These are phyloP conservation scores for Hymenochirus boettgeri DNA, from an alignment of 2,113 vertebrate genomes.

Conservation along the genomic window DNA sequence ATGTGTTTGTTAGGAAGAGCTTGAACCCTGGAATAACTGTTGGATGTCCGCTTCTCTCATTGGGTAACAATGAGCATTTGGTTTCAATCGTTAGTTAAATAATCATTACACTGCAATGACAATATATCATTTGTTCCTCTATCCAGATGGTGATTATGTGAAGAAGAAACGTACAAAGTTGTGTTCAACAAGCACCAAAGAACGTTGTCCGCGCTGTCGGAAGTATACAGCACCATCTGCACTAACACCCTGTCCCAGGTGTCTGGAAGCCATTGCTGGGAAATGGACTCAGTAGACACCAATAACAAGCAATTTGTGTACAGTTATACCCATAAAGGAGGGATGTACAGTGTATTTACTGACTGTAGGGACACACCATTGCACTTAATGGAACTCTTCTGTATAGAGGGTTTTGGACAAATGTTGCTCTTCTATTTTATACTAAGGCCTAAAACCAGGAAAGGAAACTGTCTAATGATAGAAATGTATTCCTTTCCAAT, in stretches of 20 bases:
- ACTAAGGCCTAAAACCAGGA: not conserved
- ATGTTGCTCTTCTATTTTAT: not conserved
- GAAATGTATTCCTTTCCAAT: not conserved
- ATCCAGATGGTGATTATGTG: conserved; percentile 75
- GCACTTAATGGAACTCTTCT: not conserved
- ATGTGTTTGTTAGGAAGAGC: too few relatives aligned
- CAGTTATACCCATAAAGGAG: not conserved
- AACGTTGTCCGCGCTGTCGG: conserved; percentile 83
- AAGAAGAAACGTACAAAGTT: conserved; percentile 78
- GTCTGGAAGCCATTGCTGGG: conserved; percentile 61
- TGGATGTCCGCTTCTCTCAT: too few relatives aligned
- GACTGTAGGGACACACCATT: not conserved
- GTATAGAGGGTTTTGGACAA: not conserved
- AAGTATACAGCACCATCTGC: conserved; percentile 66
- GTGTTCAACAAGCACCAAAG: conserved; percentile 67
- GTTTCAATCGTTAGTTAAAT: too few relatives aligned
- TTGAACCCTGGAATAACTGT: too few relatives aligned
- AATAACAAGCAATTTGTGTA: not conserved
- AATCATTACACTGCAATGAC: too few relatives aligned
- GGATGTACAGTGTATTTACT: not conserved
- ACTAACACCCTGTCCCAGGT: conserved; percentile 77
- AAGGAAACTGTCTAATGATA: not conserved
- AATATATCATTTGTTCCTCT: not conserved
- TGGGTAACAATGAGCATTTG: too few relatives aligned
- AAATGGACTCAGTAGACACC: conserved; percentile 41